These are phyloP conservation scores for Platyscapa corneri DNA, from an alignment of 1,140 invertebrate species.

Conservation along the genomic window DNA sequence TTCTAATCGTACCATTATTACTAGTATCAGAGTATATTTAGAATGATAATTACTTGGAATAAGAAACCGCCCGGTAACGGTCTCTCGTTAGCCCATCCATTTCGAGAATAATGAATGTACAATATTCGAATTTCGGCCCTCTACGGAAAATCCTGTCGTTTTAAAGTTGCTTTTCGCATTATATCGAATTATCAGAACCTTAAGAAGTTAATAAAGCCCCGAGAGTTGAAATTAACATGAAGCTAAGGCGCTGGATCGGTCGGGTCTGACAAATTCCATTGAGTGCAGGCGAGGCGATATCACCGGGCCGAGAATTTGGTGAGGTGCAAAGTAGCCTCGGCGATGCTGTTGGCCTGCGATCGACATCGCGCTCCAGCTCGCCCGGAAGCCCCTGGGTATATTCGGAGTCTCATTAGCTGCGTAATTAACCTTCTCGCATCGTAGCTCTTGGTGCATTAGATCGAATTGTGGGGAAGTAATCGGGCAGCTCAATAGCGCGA, in stretches of 20 bases:
- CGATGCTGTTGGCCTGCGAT: too few relatives aligned
- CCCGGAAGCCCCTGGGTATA: conserved; percentile 56
- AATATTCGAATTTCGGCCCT: neutral
- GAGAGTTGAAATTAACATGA: conserved; percentile 1
- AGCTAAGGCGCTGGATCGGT: neutral
- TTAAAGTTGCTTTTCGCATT: neutral
- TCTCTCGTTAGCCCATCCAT: too few relatives aligned
- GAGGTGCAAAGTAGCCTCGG: too few relatives aligned
- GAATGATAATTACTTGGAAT: too few relatives aligned
- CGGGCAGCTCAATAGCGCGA: conserved; percentile 58
- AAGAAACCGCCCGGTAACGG: too few relatives aligned
- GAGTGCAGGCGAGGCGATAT: neutral
- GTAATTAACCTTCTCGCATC: conserved; percentile 72
- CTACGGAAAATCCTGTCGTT: neutral
- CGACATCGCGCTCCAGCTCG: neutral
- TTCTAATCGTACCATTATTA: neutral
- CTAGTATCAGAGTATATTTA: neutral
- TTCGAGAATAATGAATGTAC: neutral
- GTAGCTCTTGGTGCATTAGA: conserved; percentile 67
- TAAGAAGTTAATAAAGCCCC: conserved; percentile 5
- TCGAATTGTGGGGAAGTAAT: conserved; percentile 72
- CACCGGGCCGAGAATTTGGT: too few relatives aligned
- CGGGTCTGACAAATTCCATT: neutral
- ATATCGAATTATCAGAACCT: neutral
- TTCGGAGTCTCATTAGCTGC: conserved; percentile 70